Conservation (phyloP, 2,888 invertebrate species). For the Leptopilina myrica region DNA sequence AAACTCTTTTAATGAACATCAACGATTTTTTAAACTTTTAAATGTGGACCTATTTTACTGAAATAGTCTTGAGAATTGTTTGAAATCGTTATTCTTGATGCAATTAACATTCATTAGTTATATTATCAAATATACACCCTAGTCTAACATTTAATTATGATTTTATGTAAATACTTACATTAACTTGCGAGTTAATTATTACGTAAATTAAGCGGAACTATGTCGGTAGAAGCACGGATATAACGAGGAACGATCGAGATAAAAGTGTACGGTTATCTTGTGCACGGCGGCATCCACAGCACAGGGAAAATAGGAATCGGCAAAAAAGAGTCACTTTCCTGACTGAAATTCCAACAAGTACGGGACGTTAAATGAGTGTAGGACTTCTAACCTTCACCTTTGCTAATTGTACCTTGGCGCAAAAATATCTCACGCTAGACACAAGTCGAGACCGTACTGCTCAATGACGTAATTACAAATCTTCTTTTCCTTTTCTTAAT, state of each 20-base stretch:
- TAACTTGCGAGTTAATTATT: constrained; percentile 11
- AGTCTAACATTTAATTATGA: constrained; percentile 1
- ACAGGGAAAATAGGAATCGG: background rate
- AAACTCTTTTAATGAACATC: too few species aligned
- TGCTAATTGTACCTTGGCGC: constrained; percentile 51
- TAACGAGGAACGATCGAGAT: constrained; percentile 6
- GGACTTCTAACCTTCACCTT: constrained; percentile 52
- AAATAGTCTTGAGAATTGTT: background rate
- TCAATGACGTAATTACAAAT: constrained; percentile 11
- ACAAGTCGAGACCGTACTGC: constrained; percentile 29
- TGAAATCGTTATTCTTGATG: background rate
- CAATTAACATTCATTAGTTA: background rate
- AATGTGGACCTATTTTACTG: background rate
- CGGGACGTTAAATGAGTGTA: constrained; percentile 28
- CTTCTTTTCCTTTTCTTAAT: constrained; percentile 26
- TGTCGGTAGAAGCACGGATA: background rate
- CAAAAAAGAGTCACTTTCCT: background rate
- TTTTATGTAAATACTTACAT: background rate
- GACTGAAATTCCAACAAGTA: constrained; percentile 27
- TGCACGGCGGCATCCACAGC: background rate
- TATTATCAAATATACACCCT: background rate
- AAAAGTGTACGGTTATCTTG: background rate
- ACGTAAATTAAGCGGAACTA: constrained; percentile 24
- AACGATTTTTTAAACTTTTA: background rate
- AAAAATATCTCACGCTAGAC: constrained; percentile 41